These are phyloP conservation scores for Lacanobia oleracea DNA, from an alignment of 2,888 invertebrate species.

Conservation along the genomic window DNA sequence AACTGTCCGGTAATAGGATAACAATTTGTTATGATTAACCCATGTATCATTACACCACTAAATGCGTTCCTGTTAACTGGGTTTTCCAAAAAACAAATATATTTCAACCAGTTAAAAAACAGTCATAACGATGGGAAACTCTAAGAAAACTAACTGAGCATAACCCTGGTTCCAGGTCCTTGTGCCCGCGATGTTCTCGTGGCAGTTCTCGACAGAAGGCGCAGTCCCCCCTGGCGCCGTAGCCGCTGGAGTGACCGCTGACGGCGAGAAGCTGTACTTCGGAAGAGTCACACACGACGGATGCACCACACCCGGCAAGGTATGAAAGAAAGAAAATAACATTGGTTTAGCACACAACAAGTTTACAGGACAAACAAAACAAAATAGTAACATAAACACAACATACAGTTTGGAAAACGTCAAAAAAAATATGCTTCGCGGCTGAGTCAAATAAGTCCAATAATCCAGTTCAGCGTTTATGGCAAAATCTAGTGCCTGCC, in stretches of 20 bases:
- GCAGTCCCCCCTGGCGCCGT: slow-evolving; percentile 92
- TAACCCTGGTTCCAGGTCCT: slow-evolving; percentile 85
- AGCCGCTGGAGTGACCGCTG: slow-evolving; percentile 91
- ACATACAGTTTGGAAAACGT: no score
- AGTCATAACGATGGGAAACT: not conserved
- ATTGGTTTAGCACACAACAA: no score
- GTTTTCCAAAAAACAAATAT: not conserved
- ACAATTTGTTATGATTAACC: not conserved
- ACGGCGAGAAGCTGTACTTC: slow-evolving; percentile 92
- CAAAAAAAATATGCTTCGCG: no score
- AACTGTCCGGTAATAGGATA: not conserved
- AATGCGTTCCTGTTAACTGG: not conserved
- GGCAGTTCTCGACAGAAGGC: slow-evolving; percentile 92
- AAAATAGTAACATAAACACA: no score
- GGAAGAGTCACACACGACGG: slow-evolving; percentile 93
- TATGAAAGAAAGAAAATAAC: slow-evolving; percentile 67
- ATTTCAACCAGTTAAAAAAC: not conserved
- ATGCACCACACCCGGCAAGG: slow-evolving; percentile 93
- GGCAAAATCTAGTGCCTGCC: no score
- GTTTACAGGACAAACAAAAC: no score
- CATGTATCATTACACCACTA: not conserved
- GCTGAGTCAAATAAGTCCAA: no score
- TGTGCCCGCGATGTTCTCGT: slow-evolving; percentile 91
- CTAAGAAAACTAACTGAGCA: not conserved
- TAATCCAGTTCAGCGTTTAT: no score